These are phyloP conservation scores for Erebia palarica DNA, from an alignment of 2,888 invertebrate species.

Conservation along the genomic window DNA sequence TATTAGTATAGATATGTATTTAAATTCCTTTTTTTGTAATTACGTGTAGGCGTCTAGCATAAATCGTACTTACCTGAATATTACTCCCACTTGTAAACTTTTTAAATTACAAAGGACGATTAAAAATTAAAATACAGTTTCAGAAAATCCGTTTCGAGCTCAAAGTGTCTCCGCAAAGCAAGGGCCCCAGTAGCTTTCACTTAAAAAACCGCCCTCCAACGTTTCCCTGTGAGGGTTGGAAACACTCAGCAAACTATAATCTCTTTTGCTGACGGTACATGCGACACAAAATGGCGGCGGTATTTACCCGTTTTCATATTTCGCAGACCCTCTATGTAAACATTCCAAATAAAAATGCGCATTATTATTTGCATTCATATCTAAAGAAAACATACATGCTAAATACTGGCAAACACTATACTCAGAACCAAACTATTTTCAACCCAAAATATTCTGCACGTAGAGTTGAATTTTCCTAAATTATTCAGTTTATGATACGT, in stretches of 20 bases:
- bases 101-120: conserved; percentile 24
- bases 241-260: conserved; percentile 44
- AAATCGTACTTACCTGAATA: background rate
- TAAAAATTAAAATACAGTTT: conserved; percentile 37
- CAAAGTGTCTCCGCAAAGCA: conserved; percentile 20
- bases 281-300: conserved; percentile 71
- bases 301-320: conserved; percentile 57
- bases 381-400: conserved; percentile 82
- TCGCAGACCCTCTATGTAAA: conserved; percentile 76
- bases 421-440: conserved; percentile 39
- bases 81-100: conserved; percentile 8
- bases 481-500: conserved; percentile 44
- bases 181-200: conserved; percentile 39
- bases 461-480: conserved; percentile 37
- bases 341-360: conserved; percentile 80
- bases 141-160: conserved; percentile 15
- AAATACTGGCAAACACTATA: conserved; percentile 67
- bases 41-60: background rate
- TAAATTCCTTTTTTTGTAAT: no score
- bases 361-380: conserved; percentile 83
- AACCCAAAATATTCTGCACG: conserved; percentile 35
- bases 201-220: conserved; percentile 32
- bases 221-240: conserved; percentile 17
- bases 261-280: conserved; percentile 68
- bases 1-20: no score